Evolutionary conservation across 2,113 vertebrate genomes (phyloP).

Genomic region (Mystacornis crossleyi): DNA sequence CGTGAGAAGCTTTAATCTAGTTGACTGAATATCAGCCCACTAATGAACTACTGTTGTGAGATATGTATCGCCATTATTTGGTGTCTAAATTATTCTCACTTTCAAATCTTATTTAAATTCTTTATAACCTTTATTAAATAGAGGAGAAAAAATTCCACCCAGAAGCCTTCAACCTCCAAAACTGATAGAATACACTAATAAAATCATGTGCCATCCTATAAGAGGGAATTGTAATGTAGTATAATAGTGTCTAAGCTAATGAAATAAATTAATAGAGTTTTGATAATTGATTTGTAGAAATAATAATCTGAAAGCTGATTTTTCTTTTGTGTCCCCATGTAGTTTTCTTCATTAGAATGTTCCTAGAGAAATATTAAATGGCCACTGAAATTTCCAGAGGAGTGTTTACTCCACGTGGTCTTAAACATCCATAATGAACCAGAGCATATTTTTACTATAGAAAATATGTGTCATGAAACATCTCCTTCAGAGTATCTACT

Average conservation of each 20-base stretch:
- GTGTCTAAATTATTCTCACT: conserved; percentile 54
- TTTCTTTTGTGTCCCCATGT: neutral
- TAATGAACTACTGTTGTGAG: conserved; percentile 46
- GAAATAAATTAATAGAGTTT: conserved; percentile 15
- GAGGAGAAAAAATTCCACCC: conserved; percentile 3
- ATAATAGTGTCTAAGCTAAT: neutral
- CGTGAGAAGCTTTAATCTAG: conserved; percentile 18
- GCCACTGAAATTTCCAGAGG: conserved; percentile 2
- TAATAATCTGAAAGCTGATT: neutral
- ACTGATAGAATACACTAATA: conserved; percentile 49
- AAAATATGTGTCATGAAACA: neutral
- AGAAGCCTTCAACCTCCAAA: conserved; percentile 38
- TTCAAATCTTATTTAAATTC: conserved; percentile 69
- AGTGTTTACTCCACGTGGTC: neutral
- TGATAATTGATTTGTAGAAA: conserved; percentile 42
- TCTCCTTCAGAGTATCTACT: neutral
- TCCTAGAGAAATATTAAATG: neutral
- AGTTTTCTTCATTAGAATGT: conserved; percentile 3
- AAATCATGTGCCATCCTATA: conserved; percentile 43
- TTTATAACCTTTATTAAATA: conserved; percentile 59
- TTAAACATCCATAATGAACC: neutral
- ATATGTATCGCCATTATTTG: conserved; percentile 35
- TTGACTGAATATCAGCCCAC: neutral
- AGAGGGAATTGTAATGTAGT: neutral
- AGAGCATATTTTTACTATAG: neutral